Evolutionary conservation across 2,113 vertebrate species (phyloP).

Genomic region (Podarcis raffonei): DNA sequence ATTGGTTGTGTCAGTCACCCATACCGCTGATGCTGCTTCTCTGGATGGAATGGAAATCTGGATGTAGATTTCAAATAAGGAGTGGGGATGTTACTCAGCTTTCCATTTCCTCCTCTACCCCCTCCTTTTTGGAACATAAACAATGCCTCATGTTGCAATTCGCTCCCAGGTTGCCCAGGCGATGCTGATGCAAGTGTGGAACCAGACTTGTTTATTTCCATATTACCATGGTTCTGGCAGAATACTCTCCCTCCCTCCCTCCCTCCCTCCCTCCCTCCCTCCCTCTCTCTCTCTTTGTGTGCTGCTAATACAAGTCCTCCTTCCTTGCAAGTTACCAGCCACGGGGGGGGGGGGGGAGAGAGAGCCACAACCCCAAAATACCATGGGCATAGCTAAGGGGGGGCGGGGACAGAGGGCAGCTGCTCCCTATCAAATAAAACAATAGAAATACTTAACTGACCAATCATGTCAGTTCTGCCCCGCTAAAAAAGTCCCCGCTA

Average conservation of each 20-base stretch:
- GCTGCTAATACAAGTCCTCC: background rate
- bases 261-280: background rate
- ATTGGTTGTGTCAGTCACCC: background rate
- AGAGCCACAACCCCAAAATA: background rate
- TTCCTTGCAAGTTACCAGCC: background rate
- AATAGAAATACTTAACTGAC: background rate
- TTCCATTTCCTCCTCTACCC: background rate
- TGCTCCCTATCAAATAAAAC: background rate
- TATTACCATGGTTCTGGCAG: conserved; percentile 1
- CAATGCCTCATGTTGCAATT: background rate
- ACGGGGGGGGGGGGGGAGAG: background rate
- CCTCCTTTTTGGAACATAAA: background rate
- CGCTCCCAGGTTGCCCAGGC: background rate
- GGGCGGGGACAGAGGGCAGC: no score
- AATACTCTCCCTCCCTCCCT: background rate
- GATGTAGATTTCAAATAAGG: background rate
- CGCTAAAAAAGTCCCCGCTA: no score
- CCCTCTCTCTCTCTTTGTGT: background rate
- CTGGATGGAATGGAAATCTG: background rate
- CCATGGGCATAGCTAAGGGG: background rate
- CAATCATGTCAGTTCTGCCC: no score
- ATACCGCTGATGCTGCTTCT: background rate
- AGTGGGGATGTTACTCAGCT: background rate
- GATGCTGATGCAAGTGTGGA: background rate
- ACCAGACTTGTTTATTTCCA: background rate